Evolutionary conservation across 2,113 vertebrate species (phyloP).

Genomic region (Chelonoidis abingdonii): DNA sequence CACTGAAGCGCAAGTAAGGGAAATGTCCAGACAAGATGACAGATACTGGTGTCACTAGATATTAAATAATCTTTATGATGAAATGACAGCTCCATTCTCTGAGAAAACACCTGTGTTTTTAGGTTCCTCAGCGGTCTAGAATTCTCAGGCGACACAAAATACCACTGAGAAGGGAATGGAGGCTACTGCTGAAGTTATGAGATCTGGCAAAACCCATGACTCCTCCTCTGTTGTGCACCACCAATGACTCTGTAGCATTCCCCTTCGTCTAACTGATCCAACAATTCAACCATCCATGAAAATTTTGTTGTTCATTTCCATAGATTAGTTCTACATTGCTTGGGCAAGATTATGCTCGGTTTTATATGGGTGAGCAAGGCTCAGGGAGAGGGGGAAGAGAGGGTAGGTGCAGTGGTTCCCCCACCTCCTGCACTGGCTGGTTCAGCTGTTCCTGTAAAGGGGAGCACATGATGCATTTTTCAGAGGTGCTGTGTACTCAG

Average conservation of each 20-base stretch:
- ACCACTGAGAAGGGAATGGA: not conserved
- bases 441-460: not conserved
- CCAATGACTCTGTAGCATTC: not conserved
- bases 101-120: not conserved
- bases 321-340: rapidly evolving
- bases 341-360: rapidly evolving
- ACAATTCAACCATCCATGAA: not conserved
- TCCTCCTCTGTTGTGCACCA: rapidly evolving
- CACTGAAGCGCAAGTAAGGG: rapidly evolving
- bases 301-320: not conserved
- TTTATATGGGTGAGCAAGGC: rapidly evolving
- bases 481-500: not conserved
- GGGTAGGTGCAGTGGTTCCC: rapidly evolving
- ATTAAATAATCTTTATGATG: not conserved
- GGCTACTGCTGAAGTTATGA: rapidly evolving
- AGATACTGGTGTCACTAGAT: not conserved
- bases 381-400: rapidly evolving
- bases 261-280: not conserved
- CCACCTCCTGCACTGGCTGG: not conserved
- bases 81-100: not conserved
- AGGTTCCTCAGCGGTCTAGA: rapidly evolving
- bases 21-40: not conserved
- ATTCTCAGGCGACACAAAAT: not conserved
- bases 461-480: not conserved
- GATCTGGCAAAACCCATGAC: not conserved